Evolutionary conservation across 2,888 invertebrate species (phyloP).

Genomic region (Pandemis heparana): DNA sequence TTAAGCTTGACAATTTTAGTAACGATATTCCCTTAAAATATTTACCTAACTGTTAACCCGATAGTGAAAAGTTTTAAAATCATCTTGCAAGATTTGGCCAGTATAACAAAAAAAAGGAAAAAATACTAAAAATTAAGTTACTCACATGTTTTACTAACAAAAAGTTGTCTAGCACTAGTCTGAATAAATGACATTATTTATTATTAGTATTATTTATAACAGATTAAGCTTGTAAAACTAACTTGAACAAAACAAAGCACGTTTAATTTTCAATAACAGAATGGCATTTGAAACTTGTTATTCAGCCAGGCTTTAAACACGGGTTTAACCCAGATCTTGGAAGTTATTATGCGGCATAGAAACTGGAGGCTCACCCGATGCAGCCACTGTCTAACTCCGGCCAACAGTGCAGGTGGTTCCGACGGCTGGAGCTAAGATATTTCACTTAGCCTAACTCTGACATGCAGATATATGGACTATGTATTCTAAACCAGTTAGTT

Average conservation of each 20-base stretch:
- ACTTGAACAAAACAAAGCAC: not conserved
- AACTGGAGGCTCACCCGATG: constrained; percentile 35
- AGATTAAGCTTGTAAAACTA: not conserved
- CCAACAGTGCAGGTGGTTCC: constrained; percentile 12
- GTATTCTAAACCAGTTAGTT: not conserved
- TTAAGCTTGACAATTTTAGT: too few species aligned
- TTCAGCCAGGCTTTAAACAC: constrained; percentile 27
- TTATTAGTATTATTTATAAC: too few species aligned
- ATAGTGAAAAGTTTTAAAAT: not conserved
- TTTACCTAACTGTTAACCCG: too few species aligned
- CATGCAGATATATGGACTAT: not conserved
- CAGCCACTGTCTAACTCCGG: constrained; percentile 37
- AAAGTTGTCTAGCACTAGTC: too few species aligned
- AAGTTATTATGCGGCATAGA: constrained; percentile 37
- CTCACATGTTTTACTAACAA: too few species aligned
- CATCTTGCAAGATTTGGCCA: not conserved
- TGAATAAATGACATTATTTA: too few species aligned
- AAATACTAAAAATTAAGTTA: too few species aligned
- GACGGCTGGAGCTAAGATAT: constrained; percentile 13
- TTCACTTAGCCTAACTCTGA: constrained; percentile 18
- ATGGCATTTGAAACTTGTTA: constrained; percentile 24
- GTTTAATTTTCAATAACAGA: not conserved
- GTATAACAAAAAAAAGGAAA: too few species aligned
- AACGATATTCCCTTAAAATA: too few species aligned
- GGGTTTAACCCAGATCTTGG: constrained; percentile 35